Evolutionary conservation across 2,888 invertebrate genomes (phyloP).

Genomic region (Apamea monoglypha): DNA sequence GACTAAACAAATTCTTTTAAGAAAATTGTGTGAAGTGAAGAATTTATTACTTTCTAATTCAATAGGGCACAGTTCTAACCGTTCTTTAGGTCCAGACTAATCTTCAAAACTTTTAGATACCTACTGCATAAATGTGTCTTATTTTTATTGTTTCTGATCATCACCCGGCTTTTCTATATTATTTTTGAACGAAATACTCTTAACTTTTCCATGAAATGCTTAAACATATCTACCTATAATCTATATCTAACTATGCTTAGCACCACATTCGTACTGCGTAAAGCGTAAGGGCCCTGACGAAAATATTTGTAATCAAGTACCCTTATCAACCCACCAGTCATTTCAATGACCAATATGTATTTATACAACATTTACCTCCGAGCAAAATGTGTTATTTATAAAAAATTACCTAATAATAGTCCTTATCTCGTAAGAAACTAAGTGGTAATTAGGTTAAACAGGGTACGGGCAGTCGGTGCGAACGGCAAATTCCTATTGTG

Average conservation of each 20-base stretch:
- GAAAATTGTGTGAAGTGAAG: conserved; percentile 4
- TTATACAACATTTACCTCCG: conserved; percentile 58
- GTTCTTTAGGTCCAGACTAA: background rate
- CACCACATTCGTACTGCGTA: background rate
- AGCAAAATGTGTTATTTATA: conserved; percentile 63
- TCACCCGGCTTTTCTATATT: background rate
- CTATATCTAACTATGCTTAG: background rate
- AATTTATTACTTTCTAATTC: conserved; percentile 33
- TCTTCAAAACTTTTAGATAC: background rate
- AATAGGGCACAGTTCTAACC: background rate
- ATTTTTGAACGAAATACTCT: background rate
- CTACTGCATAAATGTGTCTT: background rate
- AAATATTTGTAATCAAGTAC: conserved; percentile 51
- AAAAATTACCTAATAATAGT: conserved; percentile 77
- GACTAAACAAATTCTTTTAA: conserved; percentile 28
- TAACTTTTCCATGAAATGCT: background rate
- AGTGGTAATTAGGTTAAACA: conserved; percentile 82
- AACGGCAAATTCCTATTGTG: conserved; percentile 87
- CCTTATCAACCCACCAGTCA: conserved; percentile 50
- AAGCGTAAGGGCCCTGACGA: conserved; percentile 15
- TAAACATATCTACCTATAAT: background rate
- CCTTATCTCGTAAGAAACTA: conserved; percentile 74
- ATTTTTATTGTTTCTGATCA: background rate
- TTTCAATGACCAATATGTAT: conserved; percentile 59
- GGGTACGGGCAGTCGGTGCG: conserved; percentile 80